A percentile compares a stretch with the other conserved stretches of the same genome.
These are phyloP conservation scores for Mactromeris polynyma DNA, from an alignment of 2,888 invertebrate genomes.

Conservation along the genomic window DNA sequence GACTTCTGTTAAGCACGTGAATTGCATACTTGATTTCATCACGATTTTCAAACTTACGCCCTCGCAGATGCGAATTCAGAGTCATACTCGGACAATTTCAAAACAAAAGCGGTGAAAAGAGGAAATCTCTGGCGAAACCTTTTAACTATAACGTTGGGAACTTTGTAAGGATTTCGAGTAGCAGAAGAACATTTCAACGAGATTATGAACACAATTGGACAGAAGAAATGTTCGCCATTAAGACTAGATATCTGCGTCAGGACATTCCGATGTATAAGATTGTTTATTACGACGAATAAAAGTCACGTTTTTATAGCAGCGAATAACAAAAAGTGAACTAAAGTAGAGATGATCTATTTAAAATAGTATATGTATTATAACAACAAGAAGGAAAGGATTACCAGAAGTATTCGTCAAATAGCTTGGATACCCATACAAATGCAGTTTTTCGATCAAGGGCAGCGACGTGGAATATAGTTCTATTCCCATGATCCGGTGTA, in stretches of 20 bases:
- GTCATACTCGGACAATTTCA: slow-evolving; percentile 40
- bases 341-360: slow-evolving; percentile 42
- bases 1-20: no score
- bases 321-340: slow-evolving; percentile 52
- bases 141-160: slow-evolving; percentile 52
- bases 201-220: slow-evolving; percentile 66
- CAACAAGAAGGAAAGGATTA: slow-evolving; percentile 35
- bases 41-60: no score
- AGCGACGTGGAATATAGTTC: no score
- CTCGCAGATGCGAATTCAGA: no score
- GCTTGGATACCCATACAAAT: slow-evolving; percentile 61
- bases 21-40: no score
- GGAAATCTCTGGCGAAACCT: slow-evolving; percentile 22
- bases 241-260: slow-evolving; percentile 46
- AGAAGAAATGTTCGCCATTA: slow-evolving; percentile 51
- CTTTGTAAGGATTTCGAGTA: slow-evolving; percentile 46
- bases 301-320: slow-evolving; percentile 42
- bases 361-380: slow-evolving; percentile 52
- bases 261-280: slow-evolving; percentile 55
- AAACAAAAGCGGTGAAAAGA: slow-evolving; percentile 24
- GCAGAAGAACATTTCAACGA: slow-evolving; percentile 51
- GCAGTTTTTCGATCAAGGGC: slow-evolving; percentile 56
- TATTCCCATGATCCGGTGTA: slow-evolving; percentile 30
- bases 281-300: slow-evolving; percentile 46
- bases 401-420: slow-evolving; percentile 54